Conservation (phyloP, 2,797 vertebrate species). For the Smutsia gigantea region DNA sequence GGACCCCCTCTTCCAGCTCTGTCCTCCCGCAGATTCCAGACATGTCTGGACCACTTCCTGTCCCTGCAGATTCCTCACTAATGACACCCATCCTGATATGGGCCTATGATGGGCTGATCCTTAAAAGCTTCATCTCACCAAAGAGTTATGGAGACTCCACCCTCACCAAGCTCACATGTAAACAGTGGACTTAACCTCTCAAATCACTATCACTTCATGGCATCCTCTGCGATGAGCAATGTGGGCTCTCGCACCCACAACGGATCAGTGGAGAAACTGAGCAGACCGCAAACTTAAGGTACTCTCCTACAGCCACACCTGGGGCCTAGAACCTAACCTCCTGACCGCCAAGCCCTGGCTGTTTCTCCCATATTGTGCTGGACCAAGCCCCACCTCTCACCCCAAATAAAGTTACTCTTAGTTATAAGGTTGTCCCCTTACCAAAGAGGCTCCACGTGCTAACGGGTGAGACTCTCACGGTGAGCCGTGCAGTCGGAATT, state of each 20-base stretch:
- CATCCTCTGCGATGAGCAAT: background rate
- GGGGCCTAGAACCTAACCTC: background rate
- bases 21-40: background rate
- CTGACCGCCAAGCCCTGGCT: background rate
- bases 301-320: background rate
- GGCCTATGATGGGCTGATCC: rapidly evolving
- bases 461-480: background rate
- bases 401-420: background rate
- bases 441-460: background rate
- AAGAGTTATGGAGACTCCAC: background rate
- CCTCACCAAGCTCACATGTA: background rate
- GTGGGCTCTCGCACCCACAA: background rate
- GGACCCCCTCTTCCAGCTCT: background rate
- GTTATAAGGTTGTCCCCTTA: background rate
- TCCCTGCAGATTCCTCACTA: background rate
- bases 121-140: background rate
- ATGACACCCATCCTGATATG: background rate
- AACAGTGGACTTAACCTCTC: background rate
- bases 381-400: background rate
- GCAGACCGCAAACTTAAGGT: background rate
- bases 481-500: rapidly evolving
- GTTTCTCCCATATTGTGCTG: background rate
- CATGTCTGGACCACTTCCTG: background rate
- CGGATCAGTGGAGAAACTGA: background rate
- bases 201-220: background rate